These are phyloP conservation scores for Rugalucina vietnamica DNA, from an alignment of 2,888 invertebrate genomes.

Conservation along the genomic window DNA sequence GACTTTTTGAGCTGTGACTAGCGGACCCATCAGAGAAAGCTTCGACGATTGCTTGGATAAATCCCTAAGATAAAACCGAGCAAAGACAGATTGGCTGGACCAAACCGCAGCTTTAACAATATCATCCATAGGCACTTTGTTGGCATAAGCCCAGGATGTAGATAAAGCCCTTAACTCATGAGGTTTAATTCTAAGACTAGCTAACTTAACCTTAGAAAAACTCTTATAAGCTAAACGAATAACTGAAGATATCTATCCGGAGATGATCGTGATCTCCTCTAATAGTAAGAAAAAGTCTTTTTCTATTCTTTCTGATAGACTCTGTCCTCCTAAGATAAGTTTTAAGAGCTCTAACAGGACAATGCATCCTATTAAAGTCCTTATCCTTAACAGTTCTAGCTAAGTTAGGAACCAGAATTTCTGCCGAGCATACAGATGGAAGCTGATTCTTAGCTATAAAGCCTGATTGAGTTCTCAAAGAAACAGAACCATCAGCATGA, in stretches of 20 bases:
- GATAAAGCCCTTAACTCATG: not conserved
- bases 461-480: not conserved
- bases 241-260: not conserved
- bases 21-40: not conserved
- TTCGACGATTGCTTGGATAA: not conserved
- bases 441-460: not conserved
- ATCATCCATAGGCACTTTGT: not conserved
- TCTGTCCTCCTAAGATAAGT: no score
- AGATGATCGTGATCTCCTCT: not conserved
- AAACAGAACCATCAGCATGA: not conserved
- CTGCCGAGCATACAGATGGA: not conserved
- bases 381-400: no score
- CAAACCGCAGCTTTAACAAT: not conserved
- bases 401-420: no score
- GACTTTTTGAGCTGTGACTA: not conserved
- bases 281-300: no score
- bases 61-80: not conserved
- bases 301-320: no score
- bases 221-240: slow-evolving; percentile 1
- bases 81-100: not conserved
- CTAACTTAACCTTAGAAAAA: not conserved
- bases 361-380: no score
- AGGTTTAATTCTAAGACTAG: not conserved
- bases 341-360: no score
- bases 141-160: not conserved